phyloP scores from a whole-genome alignment of 2,888 invertebrate species.

The Lithophane socia region DNA sequence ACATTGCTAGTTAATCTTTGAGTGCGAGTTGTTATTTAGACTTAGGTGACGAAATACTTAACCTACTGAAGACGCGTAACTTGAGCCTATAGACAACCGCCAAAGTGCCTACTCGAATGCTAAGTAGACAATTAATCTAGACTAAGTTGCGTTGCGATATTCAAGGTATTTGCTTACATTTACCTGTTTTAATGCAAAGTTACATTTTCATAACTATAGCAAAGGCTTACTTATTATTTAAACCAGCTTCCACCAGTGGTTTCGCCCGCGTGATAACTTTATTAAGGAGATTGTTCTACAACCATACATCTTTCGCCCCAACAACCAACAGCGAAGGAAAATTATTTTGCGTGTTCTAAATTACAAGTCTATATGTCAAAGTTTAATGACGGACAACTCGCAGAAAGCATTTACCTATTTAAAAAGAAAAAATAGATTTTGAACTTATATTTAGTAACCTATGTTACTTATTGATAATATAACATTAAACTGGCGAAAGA shows the following conservation, averaged over 20 bases:
- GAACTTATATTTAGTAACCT: neutral
- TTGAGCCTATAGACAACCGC: neutral
- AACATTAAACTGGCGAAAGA: too few relatives aligned
- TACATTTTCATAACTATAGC: neutral
- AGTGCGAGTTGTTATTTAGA: neutral
- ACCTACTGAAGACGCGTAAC: neutral
- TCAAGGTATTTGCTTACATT: constrained; percentile 8
- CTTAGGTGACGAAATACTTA: constrained; percentile 1
- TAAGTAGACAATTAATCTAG: constrained; percentile 15
- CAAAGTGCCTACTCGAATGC: constrained; percentile 21
- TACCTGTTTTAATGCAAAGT: neutral
- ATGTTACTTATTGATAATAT: too few relatives aligned
- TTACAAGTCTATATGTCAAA: neutral
- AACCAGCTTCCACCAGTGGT: too few relatives aligned
- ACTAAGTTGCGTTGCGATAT: neutral
- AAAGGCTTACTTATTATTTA: constrained; percentile 6
- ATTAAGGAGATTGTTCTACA: too few relatives aligned
- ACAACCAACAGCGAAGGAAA: neutral
- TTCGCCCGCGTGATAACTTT: too few relatives aligned
- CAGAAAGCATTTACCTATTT: neutral
- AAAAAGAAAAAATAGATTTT: neutral
- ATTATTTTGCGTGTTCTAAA: neutral
- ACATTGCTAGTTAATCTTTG: neutral
- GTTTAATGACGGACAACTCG: neutral
- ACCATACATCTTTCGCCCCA: too few relatives aligned